Evolutionary conservation across 2,888 invertebrate species (phyloP), one percentile per base, ranked within the genome.

Genomic region (Hecatera dysodea): DNA sequence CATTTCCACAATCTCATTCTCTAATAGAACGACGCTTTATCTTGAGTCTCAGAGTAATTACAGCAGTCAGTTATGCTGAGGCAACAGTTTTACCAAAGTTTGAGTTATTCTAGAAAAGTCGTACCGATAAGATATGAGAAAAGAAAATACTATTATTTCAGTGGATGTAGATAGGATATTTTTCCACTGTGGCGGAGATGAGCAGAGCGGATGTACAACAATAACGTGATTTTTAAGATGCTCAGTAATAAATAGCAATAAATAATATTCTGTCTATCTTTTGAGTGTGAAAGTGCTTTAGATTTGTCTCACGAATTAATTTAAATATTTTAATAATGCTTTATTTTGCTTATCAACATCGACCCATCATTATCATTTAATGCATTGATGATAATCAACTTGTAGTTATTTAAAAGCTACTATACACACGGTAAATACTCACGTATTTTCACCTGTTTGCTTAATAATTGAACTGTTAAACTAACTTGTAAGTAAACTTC

Each of bases 401-500:
- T 36, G 17, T 19, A 44, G 19, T 12, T 1, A 46, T n/a, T n/a
- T 12, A 24, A 33, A 68, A 46, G 15, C 11, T 8, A 15, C 7
- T 17, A 46, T 12, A 22, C 4, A 42, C 15, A 24, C 12, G 24
- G 7, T 62, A 53, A 46, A 53, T 60, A 60, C 15, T 12, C 12
- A 8, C 27, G 15, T 19, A 15, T 56, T 33, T 72, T 42, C 19
- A 50, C 42, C 2, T 65, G 39, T 72, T 66, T 57, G 74, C 5
- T 46, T 57, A 72, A 9, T 52, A 22, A 74, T 46, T 44, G 27
- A 66, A 36, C 36, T 12, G 57, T 66, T 36, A 17, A 57, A 39
- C 44, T 67, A 39, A 52, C 57, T 52, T 39, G 46, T 74, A 59
- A 53, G 64, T 27, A 68, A 77, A 78, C 64, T 61, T 77, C 78